These are phyloP conservation scores for Imbricaverruca yamaguchii DNA, from an alignment of 2,888 invertebrate species.

Conservation along the genomic window DNA sequence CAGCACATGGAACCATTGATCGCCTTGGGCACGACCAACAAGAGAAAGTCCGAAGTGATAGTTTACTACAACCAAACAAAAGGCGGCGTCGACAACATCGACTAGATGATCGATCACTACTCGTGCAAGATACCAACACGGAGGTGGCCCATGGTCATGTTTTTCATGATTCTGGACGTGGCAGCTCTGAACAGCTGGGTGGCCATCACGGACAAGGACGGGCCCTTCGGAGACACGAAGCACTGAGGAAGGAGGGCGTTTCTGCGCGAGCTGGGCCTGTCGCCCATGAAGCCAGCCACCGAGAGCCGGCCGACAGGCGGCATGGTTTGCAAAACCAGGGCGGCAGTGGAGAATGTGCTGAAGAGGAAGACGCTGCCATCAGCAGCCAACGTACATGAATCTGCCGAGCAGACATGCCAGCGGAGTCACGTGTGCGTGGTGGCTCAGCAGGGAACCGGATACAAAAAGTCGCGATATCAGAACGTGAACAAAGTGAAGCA, in stretches of 20 bases:
- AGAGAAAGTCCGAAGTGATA: background rate
- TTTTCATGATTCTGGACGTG: background rate
- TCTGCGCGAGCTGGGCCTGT: no score
- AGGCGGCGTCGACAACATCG: background rate
- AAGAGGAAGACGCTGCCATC: no score
- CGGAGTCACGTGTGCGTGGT: background rate
- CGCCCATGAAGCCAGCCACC: no score
- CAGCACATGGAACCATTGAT: background rate
- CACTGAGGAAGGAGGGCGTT: no score
- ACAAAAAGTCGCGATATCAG: no score
- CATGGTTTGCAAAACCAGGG: no score
- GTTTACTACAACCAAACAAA: no score
- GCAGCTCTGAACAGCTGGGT: background rate
- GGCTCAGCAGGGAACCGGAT: no score
- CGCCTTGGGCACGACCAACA: background rate
- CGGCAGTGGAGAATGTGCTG: no score
- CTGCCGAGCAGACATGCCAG: background rate
- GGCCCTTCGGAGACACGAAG: background rate
- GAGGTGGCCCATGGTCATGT: background rate
- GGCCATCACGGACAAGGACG: background rate
- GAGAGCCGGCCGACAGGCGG: no score
- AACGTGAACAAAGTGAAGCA: background rate
- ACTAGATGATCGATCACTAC: background rate
- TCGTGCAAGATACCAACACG: background rate
- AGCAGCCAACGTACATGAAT: no score